A percentile compares a stretch with the other conserved stretches of the same genome.
These are phyloP conservation scores for Chauna torquata DNA, from an alignment of 2,113 vertebrate genomes.

Conservation along the genomic window DNA sequence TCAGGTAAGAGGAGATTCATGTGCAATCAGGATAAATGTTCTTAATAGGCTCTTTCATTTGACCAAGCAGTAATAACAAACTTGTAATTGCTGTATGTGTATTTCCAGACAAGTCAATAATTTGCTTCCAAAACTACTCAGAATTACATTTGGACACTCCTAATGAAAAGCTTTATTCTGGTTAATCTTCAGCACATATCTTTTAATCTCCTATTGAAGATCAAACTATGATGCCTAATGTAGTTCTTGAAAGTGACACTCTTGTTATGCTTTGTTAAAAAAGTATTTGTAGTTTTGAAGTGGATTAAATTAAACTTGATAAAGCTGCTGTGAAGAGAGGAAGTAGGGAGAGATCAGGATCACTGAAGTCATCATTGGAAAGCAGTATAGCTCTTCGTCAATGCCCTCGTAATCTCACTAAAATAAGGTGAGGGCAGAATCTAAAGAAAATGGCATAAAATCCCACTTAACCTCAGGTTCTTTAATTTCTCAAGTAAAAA, in stretches of 20 bases:
- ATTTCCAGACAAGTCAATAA: slow-evolving; percentile 13
- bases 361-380: slow-evolving; percentile 4
- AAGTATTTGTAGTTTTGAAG: background rate
- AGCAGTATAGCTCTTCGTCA: background rate
- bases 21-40: background rate
- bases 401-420: background rate
- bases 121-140: background rate
- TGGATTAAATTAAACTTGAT: slow-evolving; percentile 4
- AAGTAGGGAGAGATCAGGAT: background rate
- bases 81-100: background rate
- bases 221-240: background rate
- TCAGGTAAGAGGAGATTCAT: background rate
- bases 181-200: background rate
- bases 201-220: slow-evolving; percentile 6
- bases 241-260: background rate
- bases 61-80: slow-evolving; percentile 6
- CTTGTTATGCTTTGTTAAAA: background rate
- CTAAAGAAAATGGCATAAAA: background rate
- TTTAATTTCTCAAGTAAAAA: background rate
- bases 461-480: background rate
- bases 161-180: slow-evolving; percentile 24
- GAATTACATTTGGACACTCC: background rate
- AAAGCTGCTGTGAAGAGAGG: background rate
- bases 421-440: background rate
- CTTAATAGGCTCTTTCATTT: slow-evolving; percentile 14